Evolutionary conservation across 1,140 invertebrate genomes (phyloP).

Genomic region (Akabosia matsudoensis): DNA sequence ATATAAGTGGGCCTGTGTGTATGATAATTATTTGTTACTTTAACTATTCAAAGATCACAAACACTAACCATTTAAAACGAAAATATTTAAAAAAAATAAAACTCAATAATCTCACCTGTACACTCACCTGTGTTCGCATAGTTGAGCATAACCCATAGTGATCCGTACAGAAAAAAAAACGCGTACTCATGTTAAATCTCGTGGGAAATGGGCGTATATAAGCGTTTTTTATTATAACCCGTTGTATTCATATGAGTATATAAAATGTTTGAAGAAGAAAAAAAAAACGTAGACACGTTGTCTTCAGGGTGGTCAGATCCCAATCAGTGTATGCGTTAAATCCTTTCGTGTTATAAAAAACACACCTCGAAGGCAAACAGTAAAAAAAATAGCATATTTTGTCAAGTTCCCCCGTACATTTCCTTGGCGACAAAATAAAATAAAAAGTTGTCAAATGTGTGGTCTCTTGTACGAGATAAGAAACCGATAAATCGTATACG

Average conservation of each 20-base stretch:
- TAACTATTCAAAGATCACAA: too few species aligned
- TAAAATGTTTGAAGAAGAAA: background rate
- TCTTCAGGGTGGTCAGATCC: constrained; percentile 8
- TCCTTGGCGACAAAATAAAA: too few species aligned
- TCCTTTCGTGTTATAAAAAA: background rate
- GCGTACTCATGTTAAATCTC: background rate
- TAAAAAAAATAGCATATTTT: too few species aligned
- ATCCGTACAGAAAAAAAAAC: background rate
- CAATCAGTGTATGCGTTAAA: background rate
- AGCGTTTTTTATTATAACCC: too few species aligned
- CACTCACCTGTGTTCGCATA: background rate
- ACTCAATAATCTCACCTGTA: too few species aligned
- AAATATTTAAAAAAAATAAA: too few species aligned
- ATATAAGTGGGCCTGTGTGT: too few species aligned
- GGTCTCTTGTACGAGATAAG: background rate
- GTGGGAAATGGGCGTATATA: constrained; percentile 21
- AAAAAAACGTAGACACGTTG: background rate
- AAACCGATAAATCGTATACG: background rate
- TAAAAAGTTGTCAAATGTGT: background rate
- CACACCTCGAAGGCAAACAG: too few species aligned
- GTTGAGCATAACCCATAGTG: too few species aligned
- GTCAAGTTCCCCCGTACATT: too few species aligned
- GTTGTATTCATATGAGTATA: background rate
- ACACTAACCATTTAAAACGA: too few species aligned
- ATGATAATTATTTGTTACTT: too few species aligned